phyloP scores from a whole-genome alignment of 2,888 invertebrate genomes.

The Sisyra terminalis region DNA sequence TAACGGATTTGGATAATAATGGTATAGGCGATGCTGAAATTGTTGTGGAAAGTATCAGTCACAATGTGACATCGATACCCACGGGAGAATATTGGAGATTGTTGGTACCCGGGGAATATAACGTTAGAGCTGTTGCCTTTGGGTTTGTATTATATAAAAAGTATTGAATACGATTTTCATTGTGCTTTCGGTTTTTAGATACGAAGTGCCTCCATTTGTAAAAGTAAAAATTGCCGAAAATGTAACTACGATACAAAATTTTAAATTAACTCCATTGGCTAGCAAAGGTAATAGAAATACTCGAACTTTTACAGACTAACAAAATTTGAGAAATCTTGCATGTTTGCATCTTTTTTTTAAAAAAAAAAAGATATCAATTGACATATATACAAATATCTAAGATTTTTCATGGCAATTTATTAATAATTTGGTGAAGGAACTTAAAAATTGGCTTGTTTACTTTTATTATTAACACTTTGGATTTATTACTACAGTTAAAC shows the following conservation, averaged over 20 bases:
- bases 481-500: too few relatives aligned
- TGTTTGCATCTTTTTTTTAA: too few relatives aligned
- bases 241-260: slow-evolving; percentile 27
- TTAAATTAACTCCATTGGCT: slow-evolving; percentile 21
- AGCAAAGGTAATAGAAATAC: slow-evolving; percentile 1
- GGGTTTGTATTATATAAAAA: slow-evolving; percentile 36
- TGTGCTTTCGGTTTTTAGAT: slow-evolving; percentile 26
- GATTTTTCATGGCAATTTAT: too few relatives aligned
- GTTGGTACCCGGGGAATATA: slow-evolving; percentile 73
- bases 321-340: too few relatives aligned
- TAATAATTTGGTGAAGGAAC: too few relatives aligned
- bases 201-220: slow-evolving; percentile 28
- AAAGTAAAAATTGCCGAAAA: slow-evolving; percentile 24
- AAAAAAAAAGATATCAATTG: too few relatives aligned
- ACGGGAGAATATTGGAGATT: slow-evolving; percentile 92
- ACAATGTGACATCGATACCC: slow-evolving; percentile 60
- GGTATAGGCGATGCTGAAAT: slow-evolving; percentile 62
- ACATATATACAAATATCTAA: too few relatives aligned
- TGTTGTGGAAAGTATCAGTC: slow-evolving; percentile 57
- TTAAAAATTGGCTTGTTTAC: too few relatives aligned
- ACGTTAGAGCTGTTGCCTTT: slow-evolving; percentile 49
- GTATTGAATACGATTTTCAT: slow-evolving; percentile 4
- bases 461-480: too few relatives aligned
- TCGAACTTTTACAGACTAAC: too few relatives aligned
- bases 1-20: slow-evolving; percentile 40